A percentile compares a stretch with the other conserved stretches of the same genome.
These are phyloP conservation scores for Dolichoris vasculosae DNA, from an alignment of 1,140 invertebrate genomes.

Conservation along the genomic window DNA sequence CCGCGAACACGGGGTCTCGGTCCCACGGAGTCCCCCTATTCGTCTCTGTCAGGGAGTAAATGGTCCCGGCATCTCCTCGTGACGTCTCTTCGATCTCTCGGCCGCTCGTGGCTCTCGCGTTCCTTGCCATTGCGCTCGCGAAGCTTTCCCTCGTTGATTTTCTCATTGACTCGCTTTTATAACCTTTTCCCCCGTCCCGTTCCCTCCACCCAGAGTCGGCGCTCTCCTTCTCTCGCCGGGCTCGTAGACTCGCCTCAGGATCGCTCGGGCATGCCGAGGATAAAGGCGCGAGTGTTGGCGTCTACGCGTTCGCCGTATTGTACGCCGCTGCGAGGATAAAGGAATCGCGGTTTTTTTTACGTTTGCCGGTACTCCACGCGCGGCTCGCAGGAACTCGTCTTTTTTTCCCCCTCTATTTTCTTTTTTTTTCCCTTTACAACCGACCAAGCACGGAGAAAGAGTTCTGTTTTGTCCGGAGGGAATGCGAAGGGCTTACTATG, in stretches of 20 bases:
- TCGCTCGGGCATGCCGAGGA: conserved; percentile 37
- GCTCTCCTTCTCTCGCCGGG: background rate
- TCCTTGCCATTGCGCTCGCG: background rate
- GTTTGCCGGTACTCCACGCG: background rate
- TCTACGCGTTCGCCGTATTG: background rate
- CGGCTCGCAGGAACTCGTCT: background rate
- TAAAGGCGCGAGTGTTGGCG: conserved; percentile 31
- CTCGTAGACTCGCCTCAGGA: conserved; percentile 13
- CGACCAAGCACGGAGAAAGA: background rate
- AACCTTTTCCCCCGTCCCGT: background rate
- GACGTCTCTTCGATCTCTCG: background rate
- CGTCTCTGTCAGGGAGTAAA: conserved; percentile 48
- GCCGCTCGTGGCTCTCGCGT: background rate
- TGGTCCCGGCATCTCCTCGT: conserved; percentile 15
- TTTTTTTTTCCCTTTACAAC: background rate
- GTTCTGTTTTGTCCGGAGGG: background rate
- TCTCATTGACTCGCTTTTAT: conserved; percentile 39
- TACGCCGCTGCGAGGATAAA: conserved; percentile 11
- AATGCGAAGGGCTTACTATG: background rate
- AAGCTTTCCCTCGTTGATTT: conserved; percentile 33
- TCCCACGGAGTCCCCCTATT: conserved; percentile 42
- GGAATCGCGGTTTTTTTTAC: conserved; percentile 24
- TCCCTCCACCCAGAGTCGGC: background rate
- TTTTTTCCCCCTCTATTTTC: background rate
- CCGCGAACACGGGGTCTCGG: background rate